Base-by-base conservation (phyloP, 2,113 vertebrate species). In the Chelonoidis abingdonii region DNA sequence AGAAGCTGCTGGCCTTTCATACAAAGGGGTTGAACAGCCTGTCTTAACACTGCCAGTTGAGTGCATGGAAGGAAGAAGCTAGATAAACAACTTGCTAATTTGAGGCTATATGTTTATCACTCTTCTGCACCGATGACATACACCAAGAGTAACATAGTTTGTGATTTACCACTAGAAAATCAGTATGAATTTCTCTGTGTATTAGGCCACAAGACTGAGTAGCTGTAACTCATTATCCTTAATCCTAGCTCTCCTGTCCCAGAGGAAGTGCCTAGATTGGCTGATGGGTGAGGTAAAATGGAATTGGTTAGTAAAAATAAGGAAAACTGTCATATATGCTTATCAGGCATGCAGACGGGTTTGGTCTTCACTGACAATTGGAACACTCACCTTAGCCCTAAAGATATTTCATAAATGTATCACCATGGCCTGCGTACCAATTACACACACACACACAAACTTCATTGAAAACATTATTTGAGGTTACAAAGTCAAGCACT, bases 1-100 rank as follows among this genome's bases (percentile, higher is more conserved):
- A 83, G 86, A 92, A 95, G 89, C 78, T 57, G 90, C 21, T 88
- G 93, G 62, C 89, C 92, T 96, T 95, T 95, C 80, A 52, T 81
- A 94, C 85, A 31, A 12, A 78, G 56, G 81, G 41, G 78, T 91
- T 94, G 86, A 92, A 44, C 92, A 89, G 62, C 19, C 81, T 89
- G 85, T 86, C 89, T 85, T 85, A 92, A 35, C 89, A 84, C 49
- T 93, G 80, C 80, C 92, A 78, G 22, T 88, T 91, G 38, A 1
- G 1, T 72, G 47, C 41, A 84, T 21, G 8, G 53, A 44, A 50
- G 35, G 57, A 89, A 92, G 83, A 83, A 93, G 49, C 35, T 0
- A 56, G 78, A 41, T 78, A 84, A 92, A 87, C 85, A 94, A 62
- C 83, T 95, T 95, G 85, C 50, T 65, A 22, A 8, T 1, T 81